phyloP scores from a whole-genome alignment of 2,113 vertebrate species.

The Cyanistes caeruleus region DNA sequence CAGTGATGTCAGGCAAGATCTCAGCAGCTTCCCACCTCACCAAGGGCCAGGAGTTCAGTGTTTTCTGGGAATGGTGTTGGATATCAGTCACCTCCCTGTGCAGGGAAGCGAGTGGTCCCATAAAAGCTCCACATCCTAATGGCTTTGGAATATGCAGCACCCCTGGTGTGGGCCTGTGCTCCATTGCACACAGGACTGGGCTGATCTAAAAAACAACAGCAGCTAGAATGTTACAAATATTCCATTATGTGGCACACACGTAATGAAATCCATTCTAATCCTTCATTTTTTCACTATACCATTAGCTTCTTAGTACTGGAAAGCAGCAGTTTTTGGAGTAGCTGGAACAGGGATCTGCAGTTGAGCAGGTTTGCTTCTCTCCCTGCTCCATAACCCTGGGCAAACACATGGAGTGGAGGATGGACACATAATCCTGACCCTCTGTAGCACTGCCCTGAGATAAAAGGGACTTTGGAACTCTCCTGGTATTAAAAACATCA shows the following conservation, averaged over 20 bases:
- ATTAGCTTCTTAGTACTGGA: neutral
- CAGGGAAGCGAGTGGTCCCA: neutral
- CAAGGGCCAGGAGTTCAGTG: neutral
- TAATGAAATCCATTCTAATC: neutral
- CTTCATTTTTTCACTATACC: neutral
- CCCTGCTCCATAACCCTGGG: neutral
- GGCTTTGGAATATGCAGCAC: neutral
- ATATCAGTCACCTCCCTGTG: neutral
- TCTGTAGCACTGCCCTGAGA: neutral
- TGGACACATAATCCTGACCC: neutral
- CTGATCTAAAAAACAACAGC: neutral
- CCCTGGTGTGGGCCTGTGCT: neutral
- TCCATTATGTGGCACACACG: rapidly evolving
- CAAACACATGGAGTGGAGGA: neutral
- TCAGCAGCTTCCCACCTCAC: neutral
- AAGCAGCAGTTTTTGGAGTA: neutral
- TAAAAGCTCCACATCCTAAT: neutral
- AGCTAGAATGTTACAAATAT: neutral
- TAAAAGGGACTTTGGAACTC: neutral
- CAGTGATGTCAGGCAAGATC: neutral
- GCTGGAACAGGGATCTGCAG: neutral
- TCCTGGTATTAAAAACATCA: neutral
- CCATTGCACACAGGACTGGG: neutral
- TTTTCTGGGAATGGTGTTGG: neutral
- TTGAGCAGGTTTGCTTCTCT: neutral